Conservation (phyloP, 2,888 invertebrate species). For the Nasonia oneida region DNA sequence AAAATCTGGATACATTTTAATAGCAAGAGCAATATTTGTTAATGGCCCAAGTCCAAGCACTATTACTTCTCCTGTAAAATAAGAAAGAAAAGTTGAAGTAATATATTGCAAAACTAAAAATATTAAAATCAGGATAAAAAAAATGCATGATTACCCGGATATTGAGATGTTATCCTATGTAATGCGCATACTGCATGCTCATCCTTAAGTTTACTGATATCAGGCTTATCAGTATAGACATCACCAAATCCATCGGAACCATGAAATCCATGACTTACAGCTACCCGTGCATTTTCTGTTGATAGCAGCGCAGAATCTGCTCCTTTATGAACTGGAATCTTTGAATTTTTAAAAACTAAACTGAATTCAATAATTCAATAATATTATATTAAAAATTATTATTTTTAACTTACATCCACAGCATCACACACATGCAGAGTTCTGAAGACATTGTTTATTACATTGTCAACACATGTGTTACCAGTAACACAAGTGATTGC, state of each 20-base stretch:
- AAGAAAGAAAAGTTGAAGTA: constrained; percentile 17
- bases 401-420: constrained; percentile 81
- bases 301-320: constrained; percentile 79
- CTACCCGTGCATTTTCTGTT: constrained; percentile 72
- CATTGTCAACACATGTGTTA: constrained; percentile 86
- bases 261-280: constrained; percentile 80
- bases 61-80: constrained; percentile 81
- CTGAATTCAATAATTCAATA: neutral
- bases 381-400: constrained; percentile 17
- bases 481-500: constrained; percentile 89
- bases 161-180: constrained; percentile 81
- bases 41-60: constrained; percentile 87
- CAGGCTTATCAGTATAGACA: constrained; percentile 79
- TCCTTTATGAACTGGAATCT: constrained; percentile 88
- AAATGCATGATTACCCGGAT: constrained; percentile 78
- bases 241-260: constrained; percentile 89
- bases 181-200: constrained; percentile 84
- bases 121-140: neutral
- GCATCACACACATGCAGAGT: constrained; percentile 83
- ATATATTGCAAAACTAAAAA: constrained; percentile 29
- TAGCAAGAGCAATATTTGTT: constrained; percentile 89
- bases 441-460: constrained; percentile 85
- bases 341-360: constrained; percentile 42
- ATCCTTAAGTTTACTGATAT: constrained; percentile 79
- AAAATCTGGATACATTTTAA: constrained; percentile 85